A percentile compares a stretch with the other conserved stretches of the same genome.
Conservation (phyloP, 2,113 vertebrate species). For the Rallus limicola region DNA sequence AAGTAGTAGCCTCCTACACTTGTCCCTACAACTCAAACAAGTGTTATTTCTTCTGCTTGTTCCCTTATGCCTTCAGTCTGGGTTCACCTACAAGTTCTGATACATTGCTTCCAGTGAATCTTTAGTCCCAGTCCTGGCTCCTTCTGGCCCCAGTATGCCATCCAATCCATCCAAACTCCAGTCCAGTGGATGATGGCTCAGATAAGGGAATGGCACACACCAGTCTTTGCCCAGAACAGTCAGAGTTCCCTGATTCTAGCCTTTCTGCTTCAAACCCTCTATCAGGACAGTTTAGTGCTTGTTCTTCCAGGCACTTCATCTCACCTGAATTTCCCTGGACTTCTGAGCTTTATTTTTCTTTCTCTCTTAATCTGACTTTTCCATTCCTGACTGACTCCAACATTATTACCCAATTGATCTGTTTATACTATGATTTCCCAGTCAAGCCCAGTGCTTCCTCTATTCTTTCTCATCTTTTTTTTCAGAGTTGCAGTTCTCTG, state of each 20-base stretch:
- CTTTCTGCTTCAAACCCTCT: neutral
- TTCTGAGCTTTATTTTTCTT: neutral
- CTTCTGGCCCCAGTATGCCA: neutral
- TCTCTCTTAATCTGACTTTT: neutral
- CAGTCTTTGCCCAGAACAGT: neutral
- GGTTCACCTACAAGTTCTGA: neutral
- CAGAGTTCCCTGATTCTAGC: neutral
- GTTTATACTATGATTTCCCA: neutral
- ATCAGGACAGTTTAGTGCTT: neutral
- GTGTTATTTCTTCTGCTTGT: neutral
- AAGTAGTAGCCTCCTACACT: neutral
- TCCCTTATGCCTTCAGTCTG: neutral
- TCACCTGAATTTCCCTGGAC: neutral
- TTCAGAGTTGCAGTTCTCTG: neutral
- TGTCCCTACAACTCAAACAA: neutral
- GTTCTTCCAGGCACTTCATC: neutral
- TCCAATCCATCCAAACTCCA: neutral
- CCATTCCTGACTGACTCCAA: neutral
- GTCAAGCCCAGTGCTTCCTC: neutral
- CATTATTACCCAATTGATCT: neutral
- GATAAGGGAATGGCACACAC: rapidly evolving
- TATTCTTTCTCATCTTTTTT: neutral
- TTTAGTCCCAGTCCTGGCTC: neutral
- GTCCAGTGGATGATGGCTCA: neutral
- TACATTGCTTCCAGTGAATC: neutral